phyloP scores from a whole-genome alignment of 2,797 vertebrate genomes.

The Pelochelys cantorii region DNA sequence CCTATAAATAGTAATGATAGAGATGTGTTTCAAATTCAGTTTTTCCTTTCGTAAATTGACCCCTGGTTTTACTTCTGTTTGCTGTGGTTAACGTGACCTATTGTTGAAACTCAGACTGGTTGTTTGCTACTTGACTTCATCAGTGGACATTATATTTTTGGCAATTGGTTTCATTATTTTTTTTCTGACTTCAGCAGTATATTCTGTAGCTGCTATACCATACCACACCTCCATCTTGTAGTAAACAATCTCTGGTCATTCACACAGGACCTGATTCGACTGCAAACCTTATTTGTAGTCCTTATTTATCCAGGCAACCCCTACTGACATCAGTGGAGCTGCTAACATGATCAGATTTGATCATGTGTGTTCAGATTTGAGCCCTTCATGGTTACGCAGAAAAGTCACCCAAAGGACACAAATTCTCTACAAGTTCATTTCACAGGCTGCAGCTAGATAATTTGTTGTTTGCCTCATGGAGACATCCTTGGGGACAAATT shows the following conservation, averaged over 20 bases:
- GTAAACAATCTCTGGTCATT: rapidly evolving
- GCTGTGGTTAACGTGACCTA: background rate
- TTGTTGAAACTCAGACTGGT: constrained; percentile 1
- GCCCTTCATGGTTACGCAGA: background rate
- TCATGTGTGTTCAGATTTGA: background rate
- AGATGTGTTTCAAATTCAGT: background rate
- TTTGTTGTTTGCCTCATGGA: constrained; percentile 10
- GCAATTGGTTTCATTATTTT: background rate
- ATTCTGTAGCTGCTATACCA: background rate
- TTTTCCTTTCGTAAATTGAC: background rate
- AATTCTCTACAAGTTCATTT: rapidly evolving
- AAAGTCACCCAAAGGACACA: background rate
- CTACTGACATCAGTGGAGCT: rapidly evolving
- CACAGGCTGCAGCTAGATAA: background rate
- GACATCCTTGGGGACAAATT: background rate
- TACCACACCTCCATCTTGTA: background rate
- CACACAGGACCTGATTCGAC: background rate
- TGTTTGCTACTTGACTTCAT: background rate
- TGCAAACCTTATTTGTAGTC: background rate
- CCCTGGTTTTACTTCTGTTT: background rate
- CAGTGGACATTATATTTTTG: background rate
- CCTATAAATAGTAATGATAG: rapidly evolving
- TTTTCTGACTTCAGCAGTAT: constrained; percentile 20
- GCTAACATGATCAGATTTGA: background rate
- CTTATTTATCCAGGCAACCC: background rate